Evolutionary conservation across 1,140 invertebrate genomes (phyloP), one percentile per base, ranked within the genome.

Genomic region (Pseudomyrmex pallidus): DNA sequence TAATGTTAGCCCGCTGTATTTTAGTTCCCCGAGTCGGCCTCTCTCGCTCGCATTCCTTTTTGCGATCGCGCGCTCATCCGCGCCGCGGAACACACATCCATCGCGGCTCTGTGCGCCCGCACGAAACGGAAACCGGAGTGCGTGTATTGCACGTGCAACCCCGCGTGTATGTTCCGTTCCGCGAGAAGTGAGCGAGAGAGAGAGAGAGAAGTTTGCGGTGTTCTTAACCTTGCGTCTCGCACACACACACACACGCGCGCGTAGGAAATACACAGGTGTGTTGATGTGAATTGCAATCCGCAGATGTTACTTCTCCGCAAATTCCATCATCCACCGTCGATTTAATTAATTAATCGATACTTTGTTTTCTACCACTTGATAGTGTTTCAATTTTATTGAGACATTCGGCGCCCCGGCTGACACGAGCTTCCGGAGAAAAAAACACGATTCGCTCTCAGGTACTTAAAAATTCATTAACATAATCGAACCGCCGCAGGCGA

Each of bases 1-100:
- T 92, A 92, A 91, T 91, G 87, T 91, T 91, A 89, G 90, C 87
- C 48, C 64, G 66, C 85, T 66, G 89, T 91, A 91, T 92, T 91
- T 92, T 90, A 90, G 87, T 85, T 87, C 83, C 85, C 5, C 35
- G 25, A 2, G 83, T 63, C 22, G n/a, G 12, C 20, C 20, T 25
- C 73, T 70, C 48, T 61, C 57, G 20, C 48, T 61, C 57, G 20
- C 20, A 35, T 35, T 82, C 72, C 62, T 74, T 78, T 77, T 74
- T 15, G 57, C 50, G n/a, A 52, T 44, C 35, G 35, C 35, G 63
- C n/a, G 13, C 17, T 61, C 59, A 59, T 66, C 48, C 20, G 48
- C 20, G 78, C 22, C 72, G 57, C 54, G 68, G 56, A 48, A 50
- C 61, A 64, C 67, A 72, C 44, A 35, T 35, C 35, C 35, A 35